These are phyloP conservation scores for Mobula hypostoma DNA, from an alignment of 2,113 vertebrate species.

Conservation along the genomic window DNA sequence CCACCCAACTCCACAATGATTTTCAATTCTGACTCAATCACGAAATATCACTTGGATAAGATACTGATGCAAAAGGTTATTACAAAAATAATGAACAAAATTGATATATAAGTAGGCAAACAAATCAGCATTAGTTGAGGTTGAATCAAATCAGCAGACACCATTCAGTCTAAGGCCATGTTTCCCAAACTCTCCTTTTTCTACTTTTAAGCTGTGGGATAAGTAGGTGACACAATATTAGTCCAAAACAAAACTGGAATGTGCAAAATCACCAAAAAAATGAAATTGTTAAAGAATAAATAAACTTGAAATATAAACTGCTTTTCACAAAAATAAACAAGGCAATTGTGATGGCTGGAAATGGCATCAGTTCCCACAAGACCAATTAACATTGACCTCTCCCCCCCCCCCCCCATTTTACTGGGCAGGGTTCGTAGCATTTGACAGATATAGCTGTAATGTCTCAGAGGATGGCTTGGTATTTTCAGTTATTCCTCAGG, in stretches of 20 bases:
- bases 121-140: background rate
- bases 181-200: background rate
- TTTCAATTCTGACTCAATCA: background rate
- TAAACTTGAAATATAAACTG: constrained; percentile 29
- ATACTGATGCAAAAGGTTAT: background rate
- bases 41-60: background rate
- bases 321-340: constrained; percentile 24
- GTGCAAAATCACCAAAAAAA: background rate
- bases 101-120: background rate
- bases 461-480: constrained; percentile 27
- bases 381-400: constrained; percentile 38
- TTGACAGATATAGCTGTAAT: constrained; percentile 34
- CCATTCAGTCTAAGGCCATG: background rate
- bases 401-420: background rate
- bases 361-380: constrained; percentile 22
- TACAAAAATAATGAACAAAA: background rate
- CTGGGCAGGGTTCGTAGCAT: background rate
- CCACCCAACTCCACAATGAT: background rate
- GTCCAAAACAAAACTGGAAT: background rate
- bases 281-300: constrained; percentile 17
- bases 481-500: constrained; percentile 36
- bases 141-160: background rate
- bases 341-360: constrained; percentile 15
- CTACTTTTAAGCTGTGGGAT: background rate
- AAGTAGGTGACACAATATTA: background rate